Conservation (phyloP, 2,797 vertebrate genomes). For the Leptoclinus maculatus region DNA sequence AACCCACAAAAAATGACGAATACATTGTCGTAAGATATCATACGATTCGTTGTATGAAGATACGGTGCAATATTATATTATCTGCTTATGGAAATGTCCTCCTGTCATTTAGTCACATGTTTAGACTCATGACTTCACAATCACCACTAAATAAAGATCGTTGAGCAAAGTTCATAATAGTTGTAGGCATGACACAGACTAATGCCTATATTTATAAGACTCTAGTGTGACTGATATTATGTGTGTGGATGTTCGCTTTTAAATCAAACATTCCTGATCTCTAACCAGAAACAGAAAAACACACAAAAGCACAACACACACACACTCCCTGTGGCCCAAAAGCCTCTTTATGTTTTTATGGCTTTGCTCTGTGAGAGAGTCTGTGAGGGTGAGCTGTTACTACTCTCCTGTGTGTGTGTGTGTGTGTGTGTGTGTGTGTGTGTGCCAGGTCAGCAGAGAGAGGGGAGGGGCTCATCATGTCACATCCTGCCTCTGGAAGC, state of each 20-base stretch:
- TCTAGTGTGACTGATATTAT: conserved; percentile 17
- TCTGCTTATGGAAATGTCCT: not conserved
- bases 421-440: conserved; percentile 50
- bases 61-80: not conserved
- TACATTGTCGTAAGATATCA: not conserved
- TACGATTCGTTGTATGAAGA: too few relatives aligned
- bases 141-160: not conserved
- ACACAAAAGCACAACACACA: conserved; percentile 25
- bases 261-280: conserved; percentile 31
- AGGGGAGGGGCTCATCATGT: conserved; percentile 67
- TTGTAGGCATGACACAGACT: not conserved
- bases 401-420: conserved; percentile 62
- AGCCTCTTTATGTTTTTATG: conserved; percentile 72
- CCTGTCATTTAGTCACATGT: not conserved
- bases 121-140: not conserved
- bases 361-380: conserved; percentile 62
- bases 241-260: conserved; percentile 31
- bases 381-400: conserved; percentile 66
- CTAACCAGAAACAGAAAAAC: conserved; percentile 34
- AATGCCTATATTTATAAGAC: not conserved
- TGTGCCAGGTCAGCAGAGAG: conserved; percentile 75
- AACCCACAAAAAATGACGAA: too few relatives aligned
- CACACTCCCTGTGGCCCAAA: conserved; percentile 52
- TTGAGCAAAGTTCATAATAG: not conserved
- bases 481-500: conserved; percentile 82